A percentile compares a stretch with the other conserved stretches of the same genome.
phyloP scores from a whole-genome alignment of 2,113 vertebrate genomes.

The Lucifuga dentata region DNA sequence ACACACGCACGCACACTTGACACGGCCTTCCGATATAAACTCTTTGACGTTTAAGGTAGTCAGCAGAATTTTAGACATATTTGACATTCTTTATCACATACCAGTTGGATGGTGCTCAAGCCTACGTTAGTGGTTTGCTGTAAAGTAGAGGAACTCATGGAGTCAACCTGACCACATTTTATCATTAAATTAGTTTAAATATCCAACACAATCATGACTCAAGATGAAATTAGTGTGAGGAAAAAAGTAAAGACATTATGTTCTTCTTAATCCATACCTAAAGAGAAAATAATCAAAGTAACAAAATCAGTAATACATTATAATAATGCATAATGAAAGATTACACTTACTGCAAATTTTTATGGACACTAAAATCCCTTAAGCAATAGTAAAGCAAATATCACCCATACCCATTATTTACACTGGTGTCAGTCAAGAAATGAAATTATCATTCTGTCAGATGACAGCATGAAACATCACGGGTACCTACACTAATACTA shows the following conservation, averaged over 20 bases:
- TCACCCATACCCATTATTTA: not conserved
- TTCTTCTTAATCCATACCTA: not conserved
- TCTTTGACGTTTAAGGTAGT: constrained; percentile 50
- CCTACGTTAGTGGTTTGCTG: constrained; percentile 9
- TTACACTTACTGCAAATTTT: too few species aligned
- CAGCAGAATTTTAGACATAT: constrained; percentile 38
- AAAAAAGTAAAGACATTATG: not conserved
- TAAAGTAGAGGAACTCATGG: constrained; percentile 17
- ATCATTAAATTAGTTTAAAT: constrained; percentile 15
- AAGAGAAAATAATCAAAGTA: too few species aligned
- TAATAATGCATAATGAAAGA: too few species aligned
- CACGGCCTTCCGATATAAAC: constrained; percentile 4
- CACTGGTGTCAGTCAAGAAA: not conserved
- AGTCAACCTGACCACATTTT: not conserved
- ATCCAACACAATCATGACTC: not conserved
- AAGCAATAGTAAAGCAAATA: not conserved
- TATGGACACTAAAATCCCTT: too few species aligned
- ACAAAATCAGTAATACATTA: too few species aligned
- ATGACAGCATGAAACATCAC: too few species aligned
- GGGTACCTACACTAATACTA: too few species aligned
- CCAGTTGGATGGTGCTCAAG: constrained; percentile 14
- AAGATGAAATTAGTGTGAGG: not conserved
- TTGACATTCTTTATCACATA: constrained; percentile 36
- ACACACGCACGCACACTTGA: not conserved
- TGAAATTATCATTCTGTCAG: too few species aligned